These are phyloP conservation scores for Geotria australis DNA, from an alignment of 2,797 vertebrate species.

Conservation along the genomic window DNA sequence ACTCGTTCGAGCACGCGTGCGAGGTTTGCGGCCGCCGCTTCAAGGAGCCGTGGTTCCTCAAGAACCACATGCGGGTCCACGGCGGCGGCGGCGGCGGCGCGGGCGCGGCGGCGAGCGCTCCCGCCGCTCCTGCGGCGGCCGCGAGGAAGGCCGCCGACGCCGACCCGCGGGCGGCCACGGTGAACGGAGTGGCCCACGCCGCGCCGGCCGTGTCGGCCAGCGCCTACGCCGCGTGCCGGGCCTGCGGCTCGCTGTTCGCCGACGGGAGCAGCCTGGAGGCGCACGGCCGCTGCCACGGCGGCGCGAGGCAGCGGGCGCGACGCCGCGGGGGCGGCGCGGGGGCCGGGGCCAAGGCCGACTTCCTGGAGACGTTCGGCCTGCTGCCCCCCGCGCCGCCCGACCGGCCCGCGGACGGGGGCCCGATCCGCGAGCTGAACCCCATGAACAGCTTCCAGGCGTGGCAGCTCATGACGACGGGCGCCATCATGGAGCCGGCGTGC, in stretches of 20 bases:
- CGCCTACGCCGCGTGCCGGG: background rate
- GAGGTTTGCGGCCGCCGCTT: conserved; percentile 92
- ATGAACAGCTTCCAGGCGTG: conserved; percentile 92
- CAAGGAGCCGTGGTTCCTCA: conserved; percentile 97
- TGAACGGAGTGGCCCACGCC: no score
- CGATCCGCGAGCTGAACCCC: conserved; percentile 75
- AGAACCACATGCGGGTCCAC: conserved; percentile 99
- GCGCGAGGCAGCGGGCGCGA: background rate
- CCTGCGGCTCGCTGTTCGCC: background rate
- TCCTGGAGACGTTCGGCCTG: conserved; percentile 47
- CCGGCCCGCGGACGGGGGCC: background rate
- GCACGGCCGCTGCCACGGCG: background rate
- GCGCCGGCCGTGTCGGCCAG: background rate
- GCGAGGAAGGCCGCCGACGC: background rate
- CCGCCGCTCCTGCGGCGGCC: background rate
- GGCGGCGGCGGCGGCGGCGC: background rate
- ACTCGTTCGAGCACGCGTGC: conserved; percentile 94
- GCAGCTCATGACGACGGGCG: conserved; percentile 94
- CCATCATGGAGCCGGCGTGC: conserved; percentile 80
- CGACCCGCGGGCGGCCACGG: background rate
- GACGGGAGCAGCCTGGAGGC: background rate
- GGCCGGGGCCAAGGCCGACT: conserved; percentile 43
- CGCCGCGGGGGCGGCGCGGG: background rate
- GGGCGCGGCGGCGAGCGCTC: background rate
- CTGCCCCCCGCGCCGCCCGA: background rate